Evolutionary conservation across 1,140 invertebrate species (phyloP), one percentile per base, ranked within the genome.

Genomic region (Diabrotica virgifera): DNA sequence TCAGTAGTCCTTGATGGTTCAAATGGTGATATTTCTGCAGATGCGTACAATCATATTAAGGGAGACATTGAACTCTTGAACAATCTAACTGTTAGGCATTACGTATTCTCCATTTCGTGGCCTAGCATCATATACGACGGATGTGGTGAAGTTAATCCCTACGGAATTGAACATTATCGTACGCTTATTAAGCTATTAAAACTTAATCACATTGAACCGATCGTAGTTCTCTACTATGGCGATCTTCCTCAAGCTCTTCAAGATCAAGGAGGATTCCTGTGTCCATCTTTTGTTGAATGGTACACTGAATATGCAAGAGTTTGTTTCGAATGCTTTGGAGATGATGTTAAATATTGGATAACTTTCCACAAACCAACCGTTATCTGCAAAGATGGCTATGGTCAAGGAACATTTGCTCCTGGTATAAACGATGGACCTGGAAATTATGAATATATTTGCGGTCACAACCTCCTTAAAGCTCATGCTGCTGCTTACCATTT

Each of bases 281-380:
- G 8, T 54, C 11, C 52, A 14, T 54, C 24, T 12, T 54, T 54
- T 9, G 8, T 9, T 9, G 52, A 54, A 8, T 54, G 52, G 52
- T 54, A n/a, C 9, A 24, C 52, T 7, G 13, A 87, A 68, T 89
- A 85, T 70, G 84, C 87, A 0, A 79, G 81, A 35, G 59, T 88
- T 8, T 75, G 85, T 6, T 85, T 87, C 61, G 77, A 82, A 50
- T 77, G 80, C 62, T 86, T 86, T 67, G 87, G 87, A 0, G 82
- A 85, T 74, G 80, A 84, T 66, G 85, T 88, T 0, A 85, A 83
- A 55, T 56, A 80, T 14, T 92, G 89, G 87, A 84, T 87, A 1
- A 91, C 90, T 0, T 84, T 92, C 63, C 91, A 91, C 74, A 89
- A 92, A 75, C 88, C 89, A 4, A 84, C 84, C 81, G 85, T 87